Conservation (phyloP, 2,888 invertebrate species). For the Protonemura montana region DNA sequence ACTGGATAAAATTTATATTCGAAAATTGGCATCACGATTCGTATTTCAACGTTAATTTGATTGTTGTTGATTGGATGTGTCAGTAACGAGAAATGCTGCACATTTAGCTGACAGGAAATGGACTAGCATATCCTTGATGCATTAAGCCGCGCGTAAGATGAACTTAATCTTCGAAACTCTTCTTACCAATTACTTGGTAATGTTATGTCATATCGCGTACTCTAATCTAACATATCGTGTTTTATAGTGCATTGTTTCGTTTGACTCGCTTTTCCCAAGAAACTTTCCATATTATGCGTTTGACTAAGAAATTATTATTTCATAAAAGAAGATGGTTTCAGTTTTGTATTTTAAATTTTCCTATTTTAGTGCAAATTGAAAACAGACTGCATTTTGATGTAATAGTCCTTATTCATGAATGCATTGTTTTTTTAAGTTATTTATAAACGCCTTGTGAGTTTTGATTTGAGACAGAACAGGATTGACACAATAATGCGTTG, state of each 20-base stretch:
- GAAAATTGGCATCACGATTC: conserved; percentile 14
- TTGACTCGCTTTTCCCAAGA: not conserved
- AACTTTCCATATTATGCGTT: conserved; percentile 24
- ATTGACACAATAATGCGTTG: not conserved
- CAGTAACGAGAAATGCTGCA: not conserved
- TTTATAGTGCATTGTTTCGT: conserved; percentile 8
- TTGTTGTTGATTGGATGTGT: conserved; percentile 9
- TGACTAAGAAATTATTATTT: conserved; percentile 19
- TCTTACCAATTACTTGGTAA: conserved; percentile 8
- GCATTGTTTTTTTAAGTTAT: not conserved
- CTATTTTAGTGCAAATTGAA: not conserved
- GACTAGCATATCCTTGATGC: not conserved
- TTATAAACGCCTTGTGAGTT: no score
- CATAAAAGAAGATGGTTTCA: not conserved
- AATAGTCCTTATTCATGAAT: not conserved
- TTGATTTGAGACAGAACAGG: no score
- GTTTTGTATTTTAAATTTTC: not conserved
- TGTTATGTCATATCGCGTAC: conserved; percentile 30
- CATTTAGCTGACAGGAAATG: not conserved
- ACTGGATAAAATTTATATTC: not conserved
- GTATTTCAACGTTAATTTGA: conserved; percentile 25
- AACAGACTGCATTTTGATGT: not conserved
- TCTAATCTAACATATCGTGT: conserved; percentile 18
- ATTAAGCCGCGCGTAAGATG: not conserved
- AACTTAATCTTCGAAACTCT: not conserved